Evolutionary conservation across 2,113 vertebrate genomes (phyloP).

Genomic region (Serilophus lunatus): DNA sequence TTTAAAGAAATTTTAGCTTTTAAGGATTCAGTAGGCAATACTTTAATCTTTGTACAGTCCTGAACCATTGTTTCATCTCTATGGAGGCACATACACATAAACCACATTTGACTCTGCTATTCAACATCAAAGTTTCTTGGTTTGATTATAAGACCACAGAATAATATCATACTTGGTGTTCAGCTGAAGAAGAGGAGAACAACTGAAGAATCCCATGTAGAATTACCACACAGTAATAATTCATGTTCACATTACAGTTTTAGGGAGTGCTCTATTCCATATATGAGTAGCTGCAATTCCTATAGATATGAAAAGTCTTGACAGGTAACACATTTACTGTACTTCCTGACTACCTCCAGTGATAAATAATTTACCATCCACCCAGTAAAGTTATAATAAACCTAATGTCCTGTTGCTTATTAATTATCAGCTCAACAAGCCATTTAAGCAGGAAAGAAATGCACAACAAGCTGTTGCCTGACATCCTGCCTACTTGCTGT

Average conservation of each 20-base stretch:
- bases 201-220: neutral
- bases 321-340: neutral
- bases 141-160: rapidly evolving
- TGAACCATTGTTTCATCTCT: neutral
- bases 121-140: neutral
- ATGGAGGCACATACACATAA: rapidly evolving
- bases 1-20: neutral
- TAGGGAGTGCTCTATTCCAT: neutral
- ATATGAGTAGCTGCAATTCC: neutral
- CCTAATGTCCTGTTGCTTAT: slow-evolving; percentile 18
- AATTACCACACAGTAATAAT: neutral
- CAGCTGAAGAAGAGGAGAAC: neutral
- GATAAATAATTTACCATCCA: neutral
- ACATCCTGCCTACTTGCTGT: neutral
- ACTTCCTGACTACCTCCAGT: neutral
- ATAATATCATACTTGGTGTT: neutral
- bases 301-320: neutral
- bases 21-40: neutral
- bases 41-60: neutral
- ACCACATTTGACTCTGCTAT: neutral
- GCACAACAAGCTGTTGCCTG: neutral
- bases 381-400: neutral
- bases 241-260: neutral
- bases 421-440: slow-evolving; percentile 43
- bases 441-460: neutral